Percentiles rank a stretch among this genome's conserved stretches.
phyloP scores from a whole-genome alignment of 2,888 invertebrate species.

The Dorcus hopei region DNA sequence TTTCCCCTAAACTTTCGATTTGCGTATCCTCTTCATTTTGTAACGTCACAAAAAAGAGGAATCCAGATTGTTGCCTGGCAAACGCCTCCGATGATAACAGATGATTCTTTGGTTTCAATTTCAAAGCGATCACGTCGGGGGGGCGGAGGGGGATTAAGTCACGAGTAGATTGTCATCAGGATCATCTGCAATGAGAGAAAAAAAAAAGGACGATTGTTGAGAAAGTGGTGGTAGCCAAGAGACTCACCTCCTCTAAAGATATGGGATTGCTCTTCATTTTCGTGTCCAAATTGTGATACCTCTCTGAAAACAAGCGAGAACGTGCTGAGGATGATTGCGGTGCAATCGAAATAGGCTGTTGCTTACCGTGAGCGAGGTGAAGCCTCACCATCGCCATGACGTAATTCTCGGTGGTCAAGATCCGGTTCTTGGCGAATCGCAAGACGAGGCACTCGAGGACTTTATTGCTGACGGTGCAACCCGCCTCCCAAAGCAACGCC shows the following conservation, averaged over 20 bases:
- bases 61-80: too few species aligned
- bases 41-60: too few species aligned
- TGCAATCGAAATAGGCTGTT: background rate
- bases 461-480: slow-evolving; percentile 70
- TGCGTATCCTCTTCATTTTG: too few species aligned
- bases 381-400: slow-evolving; percentile 63
- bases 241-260: slow-evolving; percentile 66
- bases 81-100: too few species aligned
- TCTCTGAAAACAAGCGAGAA: slow-evolving; percentile 51
- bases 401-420: slow-evolving; percentile 60
- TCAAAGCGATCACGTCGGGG: too few species aligned
- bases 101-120: too few species aligned
- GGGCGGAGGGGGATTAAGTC: slow-evolving; percentile 26
- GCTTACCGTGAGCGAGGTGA: slow-evolving; percentile 61
- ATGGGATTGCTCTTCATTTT: slow-evolving; percentile 70
- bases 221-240: background rate
- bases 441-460: slow-evolving; percentile 70
- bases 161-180: slow-evolving; percentile 61
- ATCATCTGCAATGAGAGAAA: slow-evolving; percentile 55
- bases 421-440: slow-evolving; percentile 60
- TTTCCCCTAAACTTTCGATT: too few species aligned
- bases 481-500: slow-evolving; percentile 66
- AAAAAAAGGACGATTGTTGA: background rate
- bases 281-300: slow-evolving; percentile 66
- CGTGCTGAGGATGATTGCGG: background rate